Evolutionary conservation across 2,888 invertebrate genomes (phyloP).

Genomic region (Dromius quadrimaculatus): DNA sequence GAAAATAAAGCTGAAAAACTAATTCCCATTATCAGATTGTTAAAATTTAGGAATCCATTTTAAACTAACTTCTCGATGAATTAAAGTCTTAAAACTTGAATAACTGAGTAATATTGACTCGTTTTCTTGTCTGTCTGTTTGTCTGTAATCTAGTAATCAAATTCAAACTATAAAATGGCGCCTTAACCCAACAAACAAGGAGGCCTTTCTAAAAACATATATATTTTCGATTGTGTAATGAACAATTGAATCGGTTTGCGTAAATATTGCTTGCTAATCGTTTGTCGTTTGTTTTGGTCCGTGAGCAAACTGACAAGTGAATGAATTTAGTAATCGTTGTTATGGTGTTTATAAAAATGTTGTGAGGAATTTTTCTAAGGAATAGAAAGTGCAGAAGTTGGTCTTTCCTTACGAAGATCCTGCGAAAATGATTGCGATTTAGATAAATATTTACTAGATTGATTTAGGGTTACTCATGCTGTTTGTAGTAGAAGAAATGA

Average conservation of each 20-base stretch:
- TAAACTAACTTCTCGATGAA: too few species aligned
- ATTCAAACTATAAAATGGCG: not conserved
- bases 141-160: too few species aligned
- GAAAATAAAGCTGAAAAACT: too few species aligned
- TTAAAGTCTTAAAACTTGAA: too few species aligned
- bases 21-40: too few species aligned
- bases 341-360: conserved; percentile 5
- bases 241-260: conserved; percentile 13
- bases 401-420: conserved; percentile 26
- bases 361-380: conserved; percentile 21
- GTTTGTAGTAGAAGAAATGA: too few species aligned
- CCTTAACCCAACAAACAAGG: not conserved
- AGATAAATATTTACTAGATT: conserved; percentile 28
- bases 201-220: not conserved
- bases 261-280: conserved; percentile 25
- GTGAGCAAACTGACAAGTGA: conserved; percentile 27
- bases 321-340: conserved; percentile 29
- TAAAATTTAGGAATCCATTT: too few species aligned
- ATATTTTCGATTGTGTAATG: not conserved
- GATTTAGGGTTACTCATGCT: too few species aligned
- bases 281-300: conserved; percentile 32
- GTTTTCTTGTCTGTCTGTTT: too few species aligned
- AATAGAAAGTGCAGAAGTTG: conserved; percentile 18
- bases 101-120: too few species aligned
- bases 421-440: conserved; percentile 22